A percentile compares a stretch with the other conserved stretches of the same genome.
phyloP scores from a whole-genome alignment of 2,888 invertebrate species.

The Pimpla rufipes region DNA sequence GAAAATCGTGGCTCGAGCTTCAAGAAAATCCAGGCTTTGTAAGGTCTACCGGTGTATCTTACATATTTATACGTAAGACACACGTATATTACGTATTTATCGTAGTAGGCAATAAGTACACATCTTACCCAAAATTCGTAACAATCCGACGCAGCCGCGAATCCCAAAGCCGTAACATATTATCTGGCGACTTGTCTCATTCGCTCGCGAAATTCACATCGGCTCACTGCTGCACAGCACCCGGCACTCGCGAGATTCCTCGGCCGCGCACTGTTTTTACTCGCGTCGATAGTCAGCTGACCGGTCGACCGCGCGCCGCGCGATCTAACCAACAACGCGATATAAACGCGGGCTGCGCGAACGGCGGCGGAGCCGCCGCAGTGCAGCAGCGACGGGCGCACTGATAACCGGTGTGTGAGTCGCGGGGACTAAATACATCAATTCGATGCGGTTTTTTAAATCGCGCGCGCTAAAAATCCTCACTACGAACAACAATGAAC shows the following conservation, averaged over 20 bases:
- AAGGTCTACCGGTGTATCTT: no score
- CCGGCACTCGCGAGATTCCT: neutral
- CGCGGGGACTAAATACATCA: no score
- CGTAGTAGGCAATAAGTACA: no score
- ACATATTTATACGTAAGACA: no score
- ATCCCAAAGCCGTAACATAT: constrained; percentile 11
- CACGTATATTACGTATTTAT: no score
- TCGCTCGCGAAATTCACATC: neutral
- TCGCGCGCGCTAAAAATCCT: neutral
- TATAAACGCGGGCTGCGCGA: neutral
- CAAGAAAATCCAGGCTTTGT: no score
- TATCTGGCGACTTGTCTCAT: neutral
- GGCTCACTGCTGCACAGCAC: neutral
- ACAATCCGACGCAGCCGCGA: neutral
- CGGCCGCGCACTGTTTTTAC: neutral
- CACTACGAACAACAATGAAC: neutral
- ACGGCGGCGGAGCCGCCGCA: neutral
- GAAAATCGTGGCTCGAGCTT: no score
- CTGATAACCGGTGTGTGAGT: neutral
- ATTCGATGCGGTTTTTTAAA: constrained; percentile 9
- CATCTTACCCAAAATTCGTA: constrained; percentile 17
- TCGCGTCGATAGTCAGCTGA: constrained; percentile 30
- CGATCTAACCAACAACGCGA: neutral
- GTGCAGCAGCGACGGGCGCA: neutral
- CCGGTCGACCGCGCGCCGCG: neutral